phyloP scores from a whole-genome alignment of 1,140 invertebrate genomes.

The Trichogramma pretiosum region DNA sequence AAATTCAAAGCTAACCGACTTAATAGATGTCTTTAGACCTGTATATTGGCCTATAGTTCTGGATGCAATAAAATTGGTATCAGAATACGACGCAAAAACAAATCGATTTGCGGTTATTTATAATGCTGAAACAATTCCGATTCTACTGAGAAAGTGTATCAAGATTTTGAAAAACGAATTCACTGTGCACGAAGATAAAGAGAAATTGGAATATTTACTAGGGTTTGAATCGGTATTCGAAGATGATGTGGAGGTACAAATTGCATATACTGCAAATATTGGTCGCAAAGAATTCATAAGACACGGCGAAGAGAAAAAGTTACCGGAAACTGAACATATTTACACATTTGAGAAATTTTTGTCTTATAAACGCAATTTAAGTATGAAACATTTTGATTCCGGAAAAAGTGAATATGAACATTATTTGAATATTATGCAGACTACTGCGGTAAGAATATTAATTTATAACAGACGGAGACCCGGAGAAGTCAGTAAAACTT shows the following conservation, averaged over 20 bases:
- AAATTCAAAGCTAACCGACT: neutral
- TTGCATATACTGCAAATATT: neutral
- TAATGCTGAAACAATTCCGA: neutral
- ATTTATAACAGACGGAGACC: neutral
- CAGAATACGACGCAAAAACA: neutral
- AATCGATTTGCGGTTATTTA: neutral
- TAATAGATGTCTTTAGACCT: neutral
- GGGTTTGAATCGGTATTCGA: neutral
- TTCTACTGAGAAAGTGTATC: neutral
- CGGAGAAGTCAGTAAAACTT: neutral
- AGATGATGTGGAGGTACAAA: neutral
- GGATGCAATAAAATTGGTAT: neutral
- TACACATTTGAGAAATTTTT: neutral
- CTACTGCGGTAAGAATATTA: neutral
- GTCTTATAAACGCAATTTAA: neutral
- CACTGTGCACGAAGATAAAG: neutral
- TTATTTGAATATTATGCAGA: neutral
- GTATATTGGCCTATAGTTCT: neutral
- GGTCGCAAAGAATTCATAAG: neutral
- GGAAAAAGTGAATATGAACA: neutral
- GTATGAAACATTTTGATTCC: neutral
- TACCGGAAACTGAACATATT: neutral
- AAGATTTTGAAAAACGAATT: slow-evolving; percentile 4
- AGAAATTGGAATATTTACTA: neutral
- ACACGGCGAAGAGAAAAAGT: neutral